Evolutionary conservation across 2,888 invertebrate species (phyloP).

Genomic region (Drosophila silvestris): DNA sequence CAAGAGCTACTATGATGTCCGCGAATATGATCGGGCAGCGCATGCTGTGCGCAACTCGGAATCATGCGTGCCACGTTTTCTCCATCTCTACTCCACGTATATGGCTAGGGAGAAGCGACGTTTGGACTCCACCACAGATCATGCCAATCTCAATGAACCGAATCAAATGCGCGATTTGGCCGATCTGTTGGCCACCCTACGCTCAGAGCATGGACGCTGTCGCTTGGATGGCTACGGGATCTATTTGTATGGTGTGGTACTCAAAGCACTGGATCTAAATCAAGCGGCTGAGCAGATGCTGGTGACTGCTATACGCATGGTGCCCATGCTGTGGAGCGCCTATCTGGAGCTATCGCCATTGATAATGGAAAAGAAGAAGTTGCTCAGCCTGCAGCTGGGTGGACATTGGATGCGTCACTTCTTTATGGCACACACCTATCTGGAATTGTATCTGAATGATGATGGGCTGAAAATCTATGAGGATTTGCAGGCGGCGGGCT

Average conservation of each 20-base stretch:
- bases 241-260: slow-evolving; percentile 95
- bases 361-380: slow-evolving; percentile 92
- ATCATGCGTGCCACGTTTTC: slow-evolving; percentile 91
- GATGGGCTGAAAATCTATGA: slow-evolving; percentile 94
- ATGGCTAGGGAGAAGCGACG: slow-evolving; percentile 96
- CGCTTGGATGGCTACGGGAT: slow-evolving; percentile 94
- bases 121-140: slow-evolving; percentile 92
- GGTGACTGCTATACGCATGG: slow-evolving; percentile 90
- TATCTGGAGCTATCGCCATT: slow-evolving; percentile 96
- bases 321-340: slow-evolving; percentile 96
- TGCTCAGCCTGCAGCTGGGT: slow-evolving; percentile 89
- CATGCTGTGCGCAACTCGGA: slow-evolving; percentile 91
- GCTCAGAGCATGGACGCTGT: slow-evolving; percentile 87
- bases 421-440: slow-evolving; percentile 95
- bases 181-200: slow-evolving; percentile 87
- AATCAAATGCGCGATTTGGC: slow-evolving; percentile 86
- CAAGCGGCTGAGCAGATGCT: slow-evolving; percentile 92
- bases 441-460: slow-evolving; percentile 95
- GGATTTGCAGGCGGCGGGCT: slow-evolving; percentile 91
- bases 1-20: slow-evolving; percentile 94
- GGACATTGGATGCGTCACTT: slow-evolving; percentile 98
- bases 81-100: slow-evolving; percentile 94
- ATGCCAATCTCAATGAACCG: slow-evolving; percentile 84
- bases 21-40: slow-evolving; percentile 95
- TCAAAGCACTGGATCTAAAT: slow-evolving; percentile 93